A percentile compares a stretch with the other conserved stretches of the same genome.
These are phyloP conservation scores for Hippocampus kuda DNA, from an alignment of 2,797 vertebrate species.

Conservation along the genomic window DNA sequence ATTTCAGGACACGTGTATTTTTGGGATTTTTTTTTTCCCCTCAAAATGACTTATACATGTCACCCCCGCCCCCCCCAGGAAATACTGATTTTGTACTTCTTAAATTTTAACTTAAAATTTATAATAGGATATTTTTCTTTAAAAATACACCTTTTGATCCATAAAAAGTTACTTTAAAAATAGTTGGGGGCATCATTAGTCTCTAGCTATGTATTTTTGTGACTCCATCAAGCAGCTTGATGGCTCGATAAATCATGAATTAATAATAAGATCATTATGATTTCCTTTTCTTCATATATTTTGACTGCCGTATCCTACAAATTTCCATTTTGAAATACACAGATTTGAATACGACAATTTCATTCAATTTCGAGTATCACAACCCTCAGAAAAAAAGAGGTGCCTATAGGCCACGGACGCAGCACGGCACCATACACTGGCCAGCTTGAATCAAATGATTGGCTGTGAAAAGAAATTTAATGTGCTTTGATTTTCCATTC, in stretches of 20 bases:
- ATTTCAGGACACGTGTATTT: not conserved
- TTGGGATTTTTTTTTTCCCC: no score
- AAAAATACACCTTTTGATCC: no score
- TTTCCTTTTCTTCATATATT: not conserved
- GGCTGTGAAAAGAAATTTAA: not conserved
- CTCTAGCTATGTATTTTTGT: not conserved
- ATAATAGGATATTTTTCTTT: no score
- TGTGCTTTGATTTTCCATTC: constrained; percentile 6
- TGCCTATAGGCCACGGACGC: not conserved
- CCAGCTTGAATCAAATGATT: constrained; percentile 6
- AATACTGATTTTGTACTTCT: no score
- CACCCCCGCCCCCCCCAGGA: no score
- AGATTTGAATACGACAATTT: not conserved
- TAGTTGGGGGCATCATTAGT: not conserved
- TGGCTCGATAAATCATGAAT: not conserved
- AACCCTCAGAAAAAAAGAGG: not conserved
- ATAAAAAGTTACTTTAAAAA: no score
- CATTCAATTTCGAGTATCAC: not conserved
- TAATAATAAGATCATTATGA: no score
- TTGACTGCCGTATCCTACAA: not conserved
- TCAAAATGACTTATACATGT: no score
- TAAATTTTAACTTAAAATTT: no score
- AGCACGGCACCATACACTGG: not conserved
- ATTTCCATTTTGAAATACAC: not conserved
- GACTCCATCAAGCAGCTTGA: not conserved